These are phyloP conservation scores for Trichonephila clavata DNA, from an alignment of 1,140 invertebrate genomes.

Conservation along the genomic window DNA sequence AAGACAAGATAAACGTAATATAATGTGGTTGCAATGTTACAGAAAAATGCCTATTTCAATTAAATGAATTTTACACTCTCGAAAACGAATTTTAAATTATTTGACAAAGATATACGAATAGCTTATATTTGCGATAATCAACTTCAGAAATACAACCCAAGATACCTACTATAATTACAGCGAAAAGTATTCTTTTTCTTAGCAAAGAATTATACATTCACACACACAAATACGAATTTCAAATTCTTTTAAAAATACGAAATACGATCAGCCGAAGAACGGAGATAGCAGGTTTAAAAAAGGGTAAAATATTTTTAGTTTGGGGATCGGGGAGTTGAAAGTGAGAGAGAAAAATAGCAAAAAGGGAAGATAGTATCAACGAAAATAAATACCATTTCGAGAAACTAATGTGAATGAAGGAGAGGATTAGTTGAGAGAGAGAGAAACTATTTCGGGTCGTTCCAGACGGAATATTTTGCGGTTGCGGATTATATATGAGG, in stretches of 20 bases:
- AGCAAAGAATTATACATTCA: too few species aligned
- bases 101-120: too few species aligned
- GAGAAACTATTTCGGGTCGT: not conserved
- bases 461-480: not conserved
- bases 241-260: not conserved
- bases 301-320: slow-evolving; percentile 18
- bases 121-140: too few species aligned
- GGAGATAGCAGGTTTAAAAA: not conserved
- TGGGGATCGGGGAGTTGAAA: not conserved
- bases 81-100: too few species aligned
- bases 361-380: not conserved
- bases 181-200: too few species aligned
- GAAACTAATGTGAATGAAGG: not conserved
- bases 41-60: too few species aligned
- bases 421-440: not conserved
- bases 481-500: not conserved
- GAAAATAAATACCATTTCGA: not conserved
- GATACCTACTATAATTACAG: too few species aligned
- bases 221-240: too few species aligned
- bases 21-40: too few species aligned
- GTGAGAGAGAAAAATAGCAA: not conserved
- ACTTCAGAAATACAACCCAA: too few species aligned
- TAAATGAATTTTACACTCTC: too few species aligned
- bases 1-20: too few species aligned
- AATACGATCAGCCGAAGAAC: not conserved